Percentiles rank a stretch among this genome's conserved stretches.
phyloP scores from a whole-genome alignment of 1,140 invertebrate species.

The Ditylenchus dipsaci region DNA sequence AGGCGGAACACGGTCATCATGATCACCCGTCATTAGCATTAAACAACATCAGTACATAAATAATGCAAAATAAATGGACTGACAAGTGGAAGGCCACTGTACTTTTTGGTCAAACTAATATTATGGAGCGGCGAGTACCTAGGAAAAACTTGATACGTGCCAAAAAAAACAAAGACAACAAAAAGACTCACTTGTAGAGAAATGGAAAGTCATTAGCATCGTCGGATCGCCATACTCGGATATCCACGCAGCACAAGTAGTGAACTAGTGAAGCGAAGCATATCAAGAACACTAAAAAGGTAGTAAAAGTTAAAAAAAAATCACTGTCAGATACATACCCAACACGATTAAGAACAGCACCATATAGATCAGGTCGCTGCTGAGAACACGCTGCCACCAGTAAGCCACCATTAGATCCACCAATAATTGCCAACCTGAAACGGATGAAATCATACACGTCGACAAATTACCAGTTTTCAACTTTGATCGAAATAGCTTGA shows the following conservation, averaged over 20 bases:
- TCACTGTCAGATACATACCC: conserved; percentile 68
- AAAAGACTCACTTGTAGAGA: conserved; percentile 70
- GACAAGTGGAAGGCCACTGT: conserved; percentile 78
- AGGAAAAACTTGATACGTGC: conserved; percentile 6
- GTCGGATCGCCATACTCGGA: conserved; percentile 88
- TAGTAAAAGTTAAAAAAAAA: background rate
- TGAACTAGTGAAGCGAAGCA: conserved; percentile 96
- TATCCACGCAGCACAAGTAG: conserved; percentile 91
- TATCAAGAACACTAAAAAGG: conserved; percentile 83
- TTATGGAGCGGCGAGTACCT: conserved; percentile 88
- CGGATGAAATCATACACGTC: too few relatives aligned
- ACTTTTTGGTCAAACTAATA: conserved; percentile 63
- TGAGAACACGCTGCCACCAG: conserved; percentile 81
- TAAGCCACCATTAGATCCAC: conserved; percentile 91
- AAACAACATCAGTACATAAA: too few relatives aligned
- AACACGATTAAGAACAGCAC: conserved; percentile 81
- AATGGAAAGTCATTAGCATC: conserved; percentile 80
- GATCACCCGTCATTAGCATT: conserved; percentile 82
- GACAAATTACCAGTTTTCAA: too few relatives aligned
- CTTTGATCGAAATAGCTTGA: too few relatives aligned
- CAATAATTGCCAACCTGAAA: conserved; percentile 73
- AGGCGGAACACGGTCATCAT: conserved; percentile 91
- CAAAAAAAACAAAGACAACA: conserved; percentile 10
- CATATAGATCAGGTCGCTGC: conserved; percentile 89
- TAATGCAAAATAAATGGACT: too few relatives aligned